Conservation (phyloP, 2,113 vertebrate species). For the Ornithorhynchus anatinus region DNA sequence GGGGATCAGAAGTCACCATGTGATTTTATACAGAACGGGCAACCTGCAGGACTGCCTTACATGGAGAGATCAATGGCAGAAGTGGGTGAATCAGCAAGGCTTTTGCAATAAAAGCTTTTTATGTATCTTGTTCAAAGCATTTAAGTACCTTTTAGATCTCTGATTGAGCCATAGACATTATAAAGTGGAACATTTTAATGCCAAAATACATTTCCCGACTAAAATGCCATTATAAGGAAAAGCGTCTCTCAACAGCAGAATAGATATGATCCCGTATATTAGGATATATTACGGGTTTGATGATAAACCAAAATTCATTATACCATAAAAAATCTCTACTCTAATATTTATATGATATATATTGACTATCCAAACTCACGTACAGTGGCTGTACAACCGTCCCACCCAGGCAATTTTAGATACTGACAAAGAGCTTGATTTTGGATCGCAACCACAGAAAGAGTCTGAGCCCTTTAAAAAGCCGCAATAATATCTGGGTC, state of each 20-base stretch:
- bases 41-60: conserved; percentile 68
- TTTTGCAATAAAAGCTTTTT: conserved; percentile 77
- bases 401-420: no score
- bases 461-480: conserved; percentile 22
- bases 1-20: conserved; percentile 61
- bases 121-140: conserved; percentile 79
- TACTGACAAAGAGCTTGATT: conserved; percentile 11
- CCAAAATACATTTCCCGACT: conserved; percentile 75
- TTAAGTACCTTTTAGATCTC: conserved; percentile 83
- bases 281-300: conserved; percentile 74
- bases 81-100: conserved; percentile 74
- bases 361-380: background rate
- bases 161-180: conserved; percentile 78
- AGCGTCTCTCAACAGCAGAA: conserved; percentile 66
- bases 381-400: background rate
- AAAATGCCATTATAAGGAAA: conserved; percentile 78
- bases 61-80: conserved; percentile 73
- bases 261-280: conserved; percentile 76
- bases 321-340: conserved; percentile 34
- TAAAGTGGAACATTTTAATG: conserved; percentile 82
- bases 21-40: conserved; percentile 58
- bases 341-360: background rate
- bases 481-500: conserved; percentile 39
- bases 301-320: conserved; percentile 76
- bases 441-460: conserved; percentile 51